phyloP scores from a whole-genome alignment of 2,113 vertebrate species.

The Cyanoramphus novaezelandiae region DNA sequence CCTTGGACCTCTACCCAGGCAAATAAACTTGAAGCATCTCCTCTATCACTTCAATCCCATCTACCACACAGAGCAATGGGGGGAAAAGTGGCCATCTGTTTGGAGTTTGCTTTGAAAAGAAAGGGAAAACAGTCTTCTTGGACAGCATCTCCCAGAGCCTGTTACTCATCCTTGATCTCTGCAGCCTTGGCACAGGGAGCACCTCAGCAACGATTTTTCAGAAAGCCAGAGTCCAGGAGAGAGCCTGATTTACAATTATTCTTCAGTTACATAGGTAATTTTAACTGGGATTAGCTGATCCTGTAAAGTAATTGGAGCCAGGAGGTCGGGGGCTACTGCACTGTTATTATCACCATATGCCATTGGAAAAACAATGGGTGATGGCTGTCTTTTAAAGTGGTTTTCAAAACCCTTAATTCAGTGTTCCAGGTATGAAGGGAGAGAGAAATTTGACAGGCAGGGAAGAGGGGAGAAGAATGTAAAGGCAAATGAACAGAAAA shows the following conservation, averaged over 20 bases:
- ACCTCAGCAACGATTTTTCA: conserved; percentile 25
- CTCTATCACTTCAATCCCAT: neutral
- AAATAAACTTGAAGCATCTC: neutral
- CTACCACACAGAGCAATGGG: neutral
- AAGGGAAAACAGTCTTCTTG: conserved; percentile 14
- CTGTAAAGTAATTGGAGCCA: conserved; percentile 70
- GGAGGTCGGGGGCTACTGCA: conserved; percentile 38
- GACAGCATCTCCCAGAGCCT: conserved; percentile 36
- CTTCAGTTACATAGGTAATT: conserved; percentile 71
- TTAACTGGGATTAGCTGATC: conserved; percentile 70
- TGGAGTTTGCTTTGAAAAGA: conserved; percentile 66
- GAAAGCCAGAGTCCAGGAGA: conserved; percentile 24
- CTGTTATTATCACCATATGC: conserved; percentile 68
- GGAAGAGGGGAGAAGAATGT: neutral
- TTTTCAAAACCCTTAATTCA: conserved; percentile 29
- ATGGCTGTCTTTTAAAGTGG: conserved; percentile 26
- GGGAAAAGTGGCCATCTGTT: conserved; percentile 60
- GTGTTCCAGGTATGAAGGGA: conserved; percentile 6
- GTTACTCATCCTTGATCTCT: conserved; percentile 38
- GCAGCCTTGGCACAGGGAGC: conserved; percentile 9
- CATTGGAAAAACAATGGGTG: conserved; percentile 42
- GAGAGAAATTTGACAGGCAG: neutral
- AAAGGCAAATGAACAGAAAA: neutral
- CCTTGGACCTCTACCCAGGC: neutral
- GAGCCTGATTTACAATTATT: conserved; percentile 57